Base-by-base conservation (phyloP, 2,888 invertebrate species). In the Polietes domitor region DNA sequence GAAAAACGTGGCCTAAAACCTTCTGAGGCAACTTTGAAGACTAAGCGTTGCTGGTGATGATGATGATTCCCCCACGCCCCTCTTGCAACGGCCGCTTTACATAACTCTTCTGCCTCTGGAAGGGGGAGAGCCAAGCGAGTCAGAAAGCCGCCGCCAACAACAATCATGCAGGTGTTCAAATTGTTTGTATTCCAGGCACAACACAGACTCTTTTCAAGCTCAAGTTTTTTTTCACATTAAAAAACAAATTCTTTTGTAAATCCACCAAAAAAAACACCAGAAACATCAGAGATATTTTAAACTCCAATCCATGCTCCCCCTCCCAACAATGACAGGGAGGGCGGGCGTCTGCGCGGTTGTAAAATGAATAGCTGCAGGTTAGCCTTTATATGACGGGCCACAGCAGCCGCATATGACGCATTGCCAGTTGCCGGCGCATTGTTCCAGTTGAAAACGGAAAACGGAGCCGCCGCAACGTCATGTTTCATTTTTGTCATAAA, bases 121-220 rank as follows among this genome's bases (percentile, higher is more conserved):
- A 32, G 61, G 61, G 61, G 28, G 61, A 12, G 61, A 53, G n/a
- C 15, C 32, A 47, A n/a, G n/a, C n/a, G 21, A 72, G 58, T n/a
- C 26, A 28, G 50, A 71, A 71, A 71, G 28, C 53, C 53, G 0
- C 28, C 50, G 50, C n/a, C 47, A 50, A 53, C 50, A 12, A 32
- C n/a, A 43, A 19, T 58, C 43, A 43, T 73, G 73, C 73, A 73
- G 73, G 73, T 73, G 73, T 73, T 73, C 73, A 73, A 73, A 73
- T 43, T 73, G 58, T 73, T 73, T 58, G 43, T 73, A 73, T 73
- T 73, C 61, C 68, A 68, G 68, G 41, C 68, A 37, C 65, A 37
- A 21, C 68, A 37, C 65, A 37, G 41, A 53, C 53, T 43, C 37
- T 65, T 37, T 65, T 37, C 65, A 65, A 65, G 65, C 65, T 65